Percentiles rank a stretch among this genome's conserved stretches.
Conservation (phyloP, 2,888 invertebrate species). For the Lottia scabra region DNA sequence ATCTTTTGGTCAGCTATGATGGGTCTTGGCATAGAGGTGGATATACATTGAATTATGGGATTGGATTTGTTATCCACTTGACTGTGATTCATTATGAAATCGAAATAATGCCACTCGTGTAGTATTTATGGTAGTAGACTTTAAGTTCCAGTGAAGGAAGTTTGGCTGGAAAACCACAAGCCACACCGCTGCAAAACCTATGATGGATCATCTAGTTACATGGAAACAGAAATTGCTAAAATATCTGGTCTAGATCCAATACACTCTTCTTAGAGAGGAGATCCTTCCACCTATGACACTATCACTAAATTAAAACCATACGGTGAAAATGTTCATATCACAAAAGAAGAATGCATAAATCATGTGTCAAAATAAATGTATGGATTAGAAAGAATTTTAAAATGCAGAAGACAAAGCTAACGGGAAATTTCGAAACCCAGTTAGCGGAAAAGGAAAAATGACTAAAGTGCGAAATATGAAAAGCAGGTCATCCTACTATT, state of each 20-base stretch:
- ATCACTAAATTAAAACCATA: not conserved
- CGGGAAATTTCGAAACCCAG: no score
- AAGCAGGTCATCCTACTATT: no score
- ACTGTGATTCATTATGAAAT: not conserved
- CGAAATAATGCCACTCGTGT: conserved; percentile 8
- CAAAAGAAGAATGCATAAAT: conserved; percentile 19
- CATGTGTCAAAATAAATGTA: conserved; percentile 19
- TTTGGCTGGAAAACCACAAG: not conserved
- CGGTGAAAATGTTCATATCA: not conserved
- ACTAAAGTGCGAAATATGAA: no score
- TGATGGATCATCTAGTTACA: conserved; percentile 7
- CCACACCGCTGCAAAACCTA: not conserved
- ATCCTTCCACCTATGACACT: conserved; percentile 1
- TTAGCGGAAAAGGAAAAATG: no score
- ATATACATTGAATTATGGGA: not conserved
- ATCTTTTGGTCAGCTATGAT: not conserved
- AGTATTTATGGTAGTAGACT: not conserved
- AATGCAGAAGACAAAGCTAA: no score
- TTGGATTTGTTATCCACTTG: conserved; percentile 7
- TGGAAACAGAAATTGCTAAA: conserved; percentile 10
- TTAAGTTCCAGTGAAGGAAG: not conserved
- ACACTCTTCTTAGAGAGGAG: conserved; percentile 12
- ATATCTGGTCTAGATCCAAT: not conserved
- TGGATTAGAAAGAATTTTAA: not conserved
- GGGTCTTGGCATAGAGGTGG: no score